phyloP scores from a whole-genome alignment of 30 jellyfish, hydroid and myxozoan genomes.

The Euphysa ruthae region DNA sequence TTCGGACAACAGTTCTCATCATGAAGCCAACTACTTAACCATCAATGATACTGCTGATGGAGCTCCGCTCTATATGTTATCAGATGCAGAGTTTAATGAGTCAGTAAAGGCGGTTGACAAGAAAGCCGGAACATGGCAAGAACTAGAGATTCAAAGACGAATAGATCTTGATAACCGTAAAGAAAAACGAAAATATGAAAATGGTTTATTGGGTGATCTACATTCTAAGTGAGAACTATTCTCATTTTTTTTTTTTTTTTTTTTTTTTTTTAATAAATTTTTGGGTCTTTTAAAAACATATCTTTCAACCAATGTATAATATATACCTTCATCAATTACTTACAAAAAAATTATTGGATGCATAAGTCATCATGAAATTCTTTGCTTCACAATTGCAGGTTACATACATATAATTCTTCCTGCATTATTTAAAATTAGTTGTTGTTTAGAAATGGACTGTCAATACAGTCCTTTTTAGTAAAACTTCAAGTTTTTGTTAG shows the following conservation, averaged over 20 bases:
- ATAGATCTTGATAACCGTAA: constrained; percentile 43
- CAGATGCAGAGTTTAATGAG: constrained; percentile 81
- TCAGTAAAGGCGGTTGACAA: constrained; percentile 47
- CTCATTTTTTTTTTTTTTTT: background rate
- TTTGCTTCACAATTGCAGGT: too few relatives aligned
- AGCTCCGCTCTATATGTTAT: constrained; percentile 40
- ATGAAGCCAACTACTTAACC: background rate
- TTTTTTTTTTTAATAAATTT: background rate
- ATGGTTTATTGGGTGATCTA: constrained; percentile 73
- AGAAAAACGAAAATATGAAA: constrained; percentile 55
- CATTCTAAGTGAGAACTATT: constrained; percentile 55
- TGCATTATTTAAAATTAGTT: too few relatives aligned
- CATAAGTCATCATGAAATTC: too few relatives aligned
- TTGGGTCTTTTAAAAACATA: background rate
- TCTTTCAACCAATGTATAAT: too few relatives aligned
- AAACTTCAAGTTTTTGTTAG: too few relatives aligned
- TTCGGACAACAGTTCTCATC: background rate
- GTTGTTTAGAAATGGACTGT: too few relatives aligned
- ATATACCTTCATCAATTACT: too few relatives aligned
- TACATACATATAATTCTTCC: too few relatives aligned
- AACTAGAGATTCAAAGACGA: constrained; percentile 63
- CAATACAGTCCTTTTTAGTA: too few relatives aligned
- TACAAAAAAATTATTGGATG: too few relatives aligned
- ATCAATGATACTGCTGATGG: too few relatives aligned
- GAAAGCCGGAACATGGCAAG: constrained; percentile 73